phyloP scores from a whole-genome alignment of 1,140 invertebrate species.

The Ectropis grisescens region DNA sequence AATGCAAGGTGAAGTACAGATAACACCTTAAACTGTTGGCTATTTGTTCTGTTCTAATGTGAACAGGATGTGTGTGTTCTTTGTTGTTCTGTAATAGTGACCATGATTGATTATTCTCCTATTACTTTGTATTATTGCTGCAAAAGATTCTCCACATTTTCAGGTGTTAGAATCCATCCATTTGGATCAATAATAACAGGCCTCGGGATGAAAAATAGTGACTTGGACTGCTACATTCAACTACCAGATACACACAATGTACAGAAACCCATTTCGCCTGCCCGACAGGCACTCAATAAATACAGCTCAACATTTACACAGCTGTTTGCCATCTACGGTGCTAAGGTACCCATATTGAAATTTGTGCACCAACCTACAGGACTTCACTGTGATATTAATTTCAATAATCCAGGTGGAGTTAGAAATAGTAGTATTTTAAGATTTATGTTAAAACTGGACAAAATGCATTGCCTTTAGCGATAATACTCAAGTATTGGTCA shows the following conservation, averaged over 20 bases:
- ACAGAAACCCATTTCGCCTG: slow-evolving; percentile 20
- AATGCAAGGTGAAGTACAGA: too few relatives aligned
- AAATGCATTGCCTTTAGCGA: slow-evolving; percentile 65
- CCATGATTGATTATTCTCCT: too few relatives aligned
- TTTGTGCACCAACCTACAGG: slow-evolving; percentile 68
- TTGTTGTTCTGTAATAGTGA: too few relatives aligned
- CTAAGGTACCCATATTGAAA: slow-evolving; percentile 78
- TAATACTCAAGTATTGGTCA: slow-evolving; percentile 79
- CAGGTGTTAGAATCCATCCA: slow-evolving; percentile 48
- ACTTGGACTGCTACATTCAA: slow-evolving; percentile 76
- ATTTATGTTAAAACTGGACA: slow-evolving; percentile 67
- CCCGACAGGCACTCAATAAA: slow-evolving; percentile 48
- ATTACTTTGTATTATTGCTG: too few relatives aligned
- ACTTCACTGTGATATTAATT: slow-evolving; percentile 75
- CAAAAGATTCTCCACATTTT: too few relatives aligned
- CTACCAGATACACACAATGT: slow-evolving; percentile 13
- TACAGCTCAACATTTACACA: slow-evolving; percentile 54
- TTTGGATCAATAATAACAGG: slow-evolving; percentile 78
- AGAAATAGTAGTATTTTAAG: slow-evolving; percentile 73
- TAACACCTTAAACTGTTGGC: too few relatives aligned
- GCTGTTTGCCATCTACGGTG: slow-evolving; percentile 70
- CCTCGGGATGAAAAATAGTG: slow-evolving; percentile 74
- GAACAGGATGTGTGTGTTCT: too few relatives aligned
- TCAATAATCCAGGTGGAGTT: slow-evolving; percentile 72
- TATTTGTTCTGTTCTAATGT: too few relatives aligned